A percentile compares a stretch with the other conserved stretches of the same genome.
phyloP scores from a whole-genome alignment of 2,113 vertebrate genomes.

The Syngnathus typhle region DNA sequence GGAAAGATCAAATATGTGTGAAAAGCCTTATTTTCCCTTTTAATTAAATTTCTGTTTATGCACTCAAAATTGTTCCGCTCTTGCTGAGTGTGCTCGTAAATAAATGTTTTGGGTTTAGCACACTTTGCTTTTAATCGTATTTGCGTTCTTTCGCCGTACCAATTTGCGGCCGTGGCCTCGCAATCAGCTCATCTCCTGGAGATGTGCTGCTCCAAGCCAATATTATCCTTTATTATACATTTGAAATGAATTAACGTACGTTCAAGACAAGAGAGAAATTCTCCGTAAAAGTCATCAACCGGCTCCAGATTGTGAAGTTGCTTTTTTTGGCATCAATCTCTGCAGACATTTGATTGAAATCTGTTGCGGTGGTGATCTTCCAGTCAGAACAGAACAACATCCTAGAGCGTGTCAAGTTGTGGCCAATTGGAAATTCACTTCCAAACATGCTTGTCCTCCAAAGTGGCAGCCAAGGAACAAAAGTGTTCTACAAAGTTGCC shows the following conservation, averaged over 20 bases:
- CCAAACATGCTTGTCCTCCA: conserved; percentile 43
- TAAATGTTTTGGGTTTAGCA: conserved; percentile 13
- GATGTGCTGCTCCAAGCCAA: neutral
- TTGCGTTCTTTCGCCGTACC: conserved; percentile 18
- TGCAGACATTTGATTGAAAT: conserved; percentile 18
- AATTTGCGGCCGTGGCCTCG: neutral
- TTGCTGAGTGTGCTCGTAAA: conserved; percentile 21
- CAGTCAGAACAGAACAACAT: conserved; percentile 31
- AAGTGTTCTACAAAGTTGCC: conserved; percentile 17
- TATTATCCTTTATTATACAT: conserved; percentile 3
- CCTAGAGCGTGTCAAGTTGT: neutral
- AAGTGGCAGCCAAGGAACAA: conserved; percentile 37
- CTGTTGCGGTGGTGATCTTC: conserved; percentile 25
- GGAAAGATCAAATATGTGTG: conserved; percentile 41
- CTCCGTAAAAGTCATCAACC: neutral
- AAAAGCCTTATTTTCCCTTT: conserved; percentile 33
- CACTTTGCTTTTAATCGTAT: neutral
- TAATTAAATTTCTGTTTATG: conserved; percentile 59
- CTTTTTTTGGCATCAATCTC: conserved; percentile 3
- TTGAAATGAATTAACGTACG: neutral
- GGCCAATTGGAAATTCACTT: conserved; percentile 28
- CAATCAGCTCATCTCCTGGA: conserved; percentile 23
- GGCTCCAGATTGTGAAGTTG: neutral
- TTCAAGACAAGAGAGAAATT: neutral
- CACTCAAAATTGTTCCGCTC: conserved; percentile 19